Base-by-base conservation (phyloP, 2,888 invertebrate species). In the Serrognathus titanus region DNA sequence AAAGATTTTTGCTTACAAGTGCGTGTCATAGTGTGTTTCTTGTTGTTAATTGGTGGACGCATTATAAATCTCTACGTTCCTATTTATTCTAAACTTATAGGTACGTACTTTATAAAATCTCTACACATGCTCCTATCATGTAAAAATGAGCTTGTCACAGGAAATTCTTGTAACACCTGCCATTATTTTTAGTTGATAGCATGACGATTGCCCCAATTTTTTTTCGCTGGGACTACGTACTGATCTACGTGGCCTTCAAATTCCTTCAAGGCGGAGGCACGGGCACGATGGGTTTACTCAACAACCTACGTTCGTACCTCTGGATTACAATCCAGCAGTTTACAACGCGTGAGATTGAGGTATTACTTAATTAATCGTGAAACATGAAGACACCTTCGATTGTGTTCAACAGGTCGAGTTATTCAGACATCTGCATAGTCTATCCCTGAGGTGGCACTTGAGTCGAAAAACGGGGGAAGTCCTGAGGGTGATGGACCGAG, bases 321-420 rank as follows among this genome's bases (percentile, higher is more conserved):
- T 99, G 98, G 98, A 96, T 98, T 67, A 85, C 86, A 68, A 91
- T 98, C 46, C 94, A 97, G 69, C 98, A 99, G 75, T 97, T 92
- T 73, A 97, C 97, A 1, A 95, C 95, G 6, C 83, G 95, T 60
- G 94, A 96, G 78, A 85, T 96, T 53, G 92, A 97, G 82, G 86
- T 89, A 68, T 63, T 7, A 3, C 6, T 2, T 5, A 31, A 6
- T 46, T 53, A 11, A 46, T 16, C 12, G 9, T 20, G 12, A n/a
- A 48, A 39, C 12, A 43, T 16, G 54, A 47, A 36, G 48, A 48
- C 35, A 31, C 36, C 10, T 7, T 16, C 13, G 48, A 36, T 52
- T 51, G 57, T 16, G 16, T 16, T 61, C 80, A 81, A 60, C 77
- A 88, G 86, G 83, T 94, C 58, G 88, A 90, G 72, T 79, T 95